Conservation (phyloP, 1,140 invertebrate species). For the Neodiprion pinetum region DNA sequence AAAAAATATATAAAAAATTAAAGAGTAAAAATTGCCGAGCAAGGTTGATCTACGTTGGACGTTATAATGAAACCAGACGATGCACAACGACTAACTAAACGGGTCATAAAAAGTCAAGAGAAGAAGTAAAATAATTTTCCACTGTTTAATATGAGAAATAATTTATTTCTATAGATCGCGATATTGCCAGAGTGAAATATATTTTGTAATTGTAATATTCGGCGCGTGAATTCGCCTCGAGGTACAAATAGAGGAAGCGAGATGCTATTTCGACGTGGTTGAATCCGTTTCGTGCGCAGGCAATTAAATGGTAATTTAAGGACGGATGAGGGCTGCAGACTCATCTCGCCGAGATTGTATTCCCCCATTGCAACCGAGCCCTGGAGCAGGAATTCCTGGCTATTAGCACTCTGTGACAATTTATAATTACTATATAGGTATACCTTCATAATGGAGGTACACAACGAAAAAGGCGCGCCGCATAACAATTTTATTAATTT, state of each 20-base stretch:
- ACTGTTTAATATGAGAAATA: not conserved
- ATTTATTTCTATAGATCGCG: not conserved
- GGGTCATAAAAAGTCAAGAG: not conserved
- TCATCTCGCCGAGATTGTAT: not conserved
- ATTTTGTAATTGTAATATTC: no score
- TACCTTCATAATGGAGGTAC: no score
- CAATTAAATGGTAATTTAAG: conserved; percentile 4
- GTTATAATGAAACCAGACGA: no score
- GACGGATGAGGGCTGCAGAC: not conserved
- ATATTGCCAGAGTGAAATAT: not conserved
- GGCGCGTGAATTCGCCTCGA: not conserved
- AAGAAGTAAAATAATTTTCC: not conserved
- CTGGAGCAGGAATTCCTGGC: no score
- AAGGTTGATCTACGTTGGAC: no score
- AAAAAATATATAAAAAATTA: no score
- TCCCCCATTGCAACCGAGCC: no score
- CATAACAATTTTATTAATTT: not conserved
- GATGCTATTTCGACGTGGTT: conserved; percentile 1
- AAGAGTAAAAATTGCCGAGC: no score
- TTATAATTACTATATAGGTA: no score
- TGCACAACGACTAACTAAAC: not conserved
- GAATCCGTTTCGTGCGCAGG: not conserved
- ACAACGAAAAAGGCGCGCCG: no score
- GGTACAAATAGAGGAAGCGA: not conserved
- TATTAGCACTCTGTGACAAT: no score